Evolutionary conservation across 2,888 invertebrate species (phyloP).

Genomic region (Liodrosophila aerea): DNA sequence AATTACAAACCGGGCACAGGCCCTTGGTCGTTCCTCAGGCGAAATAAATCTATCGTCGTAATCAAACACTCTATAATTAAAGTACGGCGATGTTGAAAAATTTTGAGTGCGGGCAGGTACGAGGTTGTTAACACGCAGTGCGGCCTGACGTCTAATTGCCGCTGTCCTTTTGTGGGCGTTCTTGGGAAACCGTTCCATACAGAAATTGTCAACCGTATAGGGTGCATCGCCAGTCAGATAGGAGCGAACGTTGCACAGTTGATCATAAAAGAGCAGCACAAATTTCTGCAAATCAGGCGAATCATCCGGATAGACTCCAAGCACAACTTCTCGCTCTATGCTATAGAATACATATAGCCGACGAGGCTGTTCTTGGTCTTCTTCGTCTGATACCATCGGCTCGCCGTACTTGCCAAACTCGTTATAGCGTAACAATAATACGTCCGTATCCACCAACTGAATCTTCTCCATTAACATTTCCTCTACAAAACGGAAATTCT

Average conservation of each 20-base stretch:
- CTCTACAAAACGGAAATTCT: conserved; percentile 80
- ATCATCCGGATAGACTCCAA: conserved; percentile 95
- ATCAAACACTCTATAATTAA: conserved; percentile 94
- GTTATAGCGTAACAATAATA: conserved; percentile 95
- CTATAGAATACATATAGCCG: conserved; percentile 93
- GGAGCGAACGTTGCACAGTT: conserved; percentile 93
- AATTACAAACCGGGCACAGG: conserved; percentile 90
- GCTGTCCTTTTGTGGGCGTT: conserved; percentile 66
- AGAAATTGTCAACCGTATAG: too few species aligned
- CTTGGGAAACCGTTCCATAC: too few species aligned
- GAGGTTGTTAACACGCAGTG: conserved; percentile 93
- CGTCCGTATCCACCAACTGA: conserved; percentile 95
- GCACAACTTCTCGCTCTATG: conserved; percentile 90
- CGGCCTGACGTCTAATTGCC: conserved; percentile 95
- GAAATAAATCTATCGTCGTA: conserved; percentile 98
- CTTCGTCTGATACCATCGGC: conserved; percentile 14
- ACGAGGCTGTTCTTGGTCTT: conserved; percentile 33
- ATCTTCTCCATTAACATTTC: conserved; percentile 96
- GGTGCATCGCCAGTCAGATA: conserved; percentile 91
- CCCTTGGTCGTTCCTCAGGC: conserved; percentile 96
- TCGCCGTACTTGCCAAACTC: too few species aligned
- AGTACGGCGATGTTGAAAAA: conserved; percentile 95
- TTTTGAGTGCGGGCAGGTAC: conserved; percentile 97
- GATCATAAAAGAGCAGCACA: conserved; percentile 95
- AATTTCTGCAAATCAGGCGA: conserved; percentile 91